phyloP scores from a whole-genome alignment of 2,113 vertebrate species.

The Bambusicola thoracicus region DNA sequence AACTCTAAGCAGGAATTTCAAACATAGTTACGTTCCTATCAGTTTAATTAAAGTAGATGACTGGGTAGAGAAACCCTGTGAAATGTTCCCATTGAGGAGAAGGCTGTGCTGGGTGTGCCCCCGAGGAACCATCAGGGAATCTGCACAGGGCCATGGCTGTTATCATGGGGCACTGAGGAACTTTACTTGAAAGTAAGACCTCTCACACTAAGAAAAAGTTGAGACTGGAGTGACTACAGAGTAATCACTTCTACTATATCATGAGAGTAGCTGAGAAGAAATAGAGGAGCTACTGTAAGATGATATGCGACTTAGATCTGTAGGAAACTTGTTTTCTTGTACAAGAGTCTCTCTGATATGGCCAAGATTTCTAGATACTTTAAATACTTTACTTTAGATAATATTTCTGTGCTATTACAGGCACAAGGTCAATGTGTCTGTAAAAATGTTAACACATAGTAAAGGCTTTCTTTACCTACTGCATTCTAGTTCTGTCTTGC shows the following conservation, averaged over 20 bases:
- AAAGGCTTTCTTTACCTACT: neutral
- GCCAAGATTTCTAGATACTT: neutral
- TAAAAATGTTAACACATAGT: neutral
- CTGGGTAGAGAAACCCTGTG: neutral
- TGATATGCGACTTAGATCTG: neutral
- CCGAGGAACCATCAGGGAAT: neutral
- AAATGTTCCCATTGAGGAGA: neutral
- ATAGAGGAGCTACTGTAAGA: neutral
- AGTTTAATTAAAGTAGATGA: slow-evolving; percentile 45
- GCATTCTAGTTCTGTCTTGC: neutral
- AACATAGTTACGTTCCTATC: neutral
- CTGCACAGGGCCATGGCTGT: neutral
- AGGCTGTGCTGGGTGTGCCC: neutral
- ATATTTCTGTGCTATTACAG: neutral
- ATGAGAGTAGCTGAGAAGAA: neutral
- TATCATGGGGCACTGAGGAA: neutral
- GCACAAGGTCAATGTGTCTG: neutral
- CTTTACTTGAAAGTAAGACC: neutral
- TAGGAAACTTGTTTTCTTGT: neutral
- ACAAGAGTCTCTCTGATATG: neutral
- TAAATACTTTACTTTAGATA: neutral
- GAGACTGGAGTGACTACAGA: neutral
- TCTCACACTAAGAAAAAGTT: neutral
- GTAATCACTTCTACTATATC: rapidly evolving
- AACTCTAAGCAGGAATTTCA: neutral